Percentiles rank a stretch among this genome's conserved stretches.
Evolutionary conservation across 2,113 vertebrate species (phyloP).

Genomic region (Sphaerodactylus townsendi): DNA sequence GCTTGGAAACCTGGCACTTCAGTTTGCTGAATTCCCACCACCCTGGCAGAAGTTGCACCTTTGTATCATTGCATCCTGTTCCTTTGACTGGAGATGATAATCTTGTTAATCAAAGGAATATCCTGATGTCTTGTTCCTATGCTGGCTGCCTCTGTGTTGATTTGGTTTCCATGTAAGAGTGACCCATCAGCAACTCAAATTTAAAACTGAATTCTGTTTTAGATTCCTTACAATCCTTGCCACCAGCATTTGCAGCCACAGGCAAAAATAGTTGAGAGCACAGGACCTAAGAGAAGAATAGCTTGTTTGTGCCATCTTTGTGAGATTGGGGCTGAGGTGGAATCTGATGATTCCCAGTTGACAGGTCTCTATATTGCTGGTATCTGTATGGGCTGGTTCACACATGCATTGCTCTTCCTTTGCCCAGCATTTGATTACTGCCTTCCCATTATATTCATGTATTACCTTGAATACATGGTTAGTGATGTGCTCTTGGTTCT

Average conservation of each 20-base stretch:
- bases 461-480: not conserved
- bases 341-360: not conserved
- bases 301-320: no score
- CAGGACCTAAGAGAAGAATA: no score
- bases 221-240: no score
- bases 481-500: not conserved
- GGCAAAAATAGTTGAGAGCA: no score
- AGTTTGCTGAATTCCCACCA: not conserved
- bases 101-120: constrained; percentile 7
- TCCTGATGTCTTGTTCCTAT: not conserved
- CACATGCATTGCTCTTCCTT: not conserved
- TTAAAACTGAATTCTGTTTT: not conserved
- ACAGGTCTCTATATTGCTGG: not conserved
- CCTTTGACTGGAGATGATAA: not conserved
- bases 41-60: not conserved
- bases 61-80: not conserved
- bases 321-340: no score
- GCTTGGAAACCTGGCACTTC: not conserved
- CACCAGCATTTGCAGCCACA: no score
- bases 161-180: not conserved
- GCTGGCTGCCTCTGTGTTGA: not conserved
- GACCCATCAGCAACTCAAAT: not conserved
- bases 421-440: not conserved
- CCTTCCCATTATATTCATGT: not conserved
- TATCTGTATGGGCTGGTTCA: not conserved